Base-by-base conservation (phyloP, 2,113 vertebrate genomes). In the Trematomus loennbergii region DNA sequence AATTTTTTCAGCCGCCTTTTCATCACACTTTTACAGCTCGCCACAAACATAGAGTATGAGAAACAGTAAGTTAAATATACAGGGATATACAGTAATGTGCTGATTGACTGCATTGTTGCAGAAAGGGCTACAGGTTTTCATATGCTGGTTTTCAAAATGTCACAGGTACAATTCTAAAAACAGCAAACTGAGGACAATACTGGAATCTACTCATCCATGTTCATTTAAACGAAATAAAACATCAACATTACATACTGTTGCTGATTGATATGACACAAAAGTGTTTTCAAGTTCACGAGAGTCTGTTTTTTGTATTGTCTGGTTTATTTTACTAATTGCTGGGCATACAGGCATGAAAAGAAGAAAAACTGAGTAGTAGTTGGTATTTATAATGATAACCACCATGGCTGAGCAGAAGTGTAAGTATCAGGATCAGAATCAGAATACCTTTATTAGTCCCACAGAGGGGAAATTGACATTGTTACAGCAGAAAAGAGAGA, bases 281-380 rank as follows among this genome's bases (percentile, higher is more conserved):
- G 29, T 29, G 29, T 29, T 29, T 68, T 55, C 69, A 61, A 64
- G 67, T 55, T 81, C 70, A 81, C 3, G 7, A 48, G 33, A 65
- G 50, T 46, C 55, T 71, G 61, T 59, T 72, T 79, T 63, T 79
- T 65, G 45, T 11, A 64, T 75, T 63, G 69, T 71, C 49, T 81
- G 16, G 55, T 59, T 79, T 82, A n/a, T 40, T 55, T 18, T 49
- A 45, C 62, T 68, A 57, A 59, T 63, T 75, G 48, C 64, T 57
- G 36, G n/a, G 40, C 54, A 77, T 66, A 63, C 3, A 43, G 13
- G 22, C 15, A 57, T 66, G 20, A 57, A 77, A 12, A 48, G 16
- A 77, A 25, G n/a, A 73, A 22, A 22, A 49, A 58, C 25, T 59
- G 36, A 50, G 16, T 40, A 49, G 48, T 4, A 49, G 48, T 4